Conservation (phyloP, 2,797 vertebrate genomes). For the Agapornis canus region DNA sequence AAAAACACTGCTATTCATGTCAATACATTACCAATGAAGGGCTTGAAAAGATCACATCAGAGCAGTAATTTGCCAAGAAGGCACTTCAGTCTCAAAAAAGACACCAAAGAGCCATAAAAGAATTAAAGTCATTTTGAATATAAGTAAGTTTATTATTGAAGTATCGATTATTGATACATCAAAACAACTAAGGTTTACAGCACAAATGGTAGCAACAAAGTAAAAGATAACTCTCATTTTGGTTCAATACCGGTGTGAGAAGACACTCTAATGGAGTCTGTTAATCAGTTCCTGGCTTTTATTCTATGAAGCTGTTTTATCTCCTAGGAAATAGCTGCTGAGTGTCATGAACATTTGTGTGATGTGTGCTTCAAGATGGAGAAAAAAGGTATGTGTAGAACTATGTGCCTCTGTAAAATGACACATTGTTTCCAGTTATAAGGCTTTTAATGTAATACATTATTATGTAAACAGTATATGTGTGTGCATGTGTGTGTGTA, state of each 20-base stretch:
- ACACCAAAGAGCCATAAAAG: background rate
- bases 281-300: constrained; percentile 16
- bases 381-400: background rate
- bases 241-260: background rate
- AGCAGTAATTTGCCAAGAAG: background rate
- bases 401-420: background rate
- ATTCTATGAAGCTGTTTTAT: background rate
- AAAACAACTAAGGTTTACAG: constrained; percentile 19
- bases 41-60: background rate
- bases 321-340: background rate
- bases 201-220: constrained; percentile 42
- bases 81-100: constrained; percentile 27
- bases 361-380: background rate
- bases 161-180: constrained; percentile 35
- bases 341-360: background rate
- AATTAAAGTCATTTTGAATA: constrained; percentile 53
- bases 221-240: background rate
- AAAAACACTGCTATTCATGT: background rate
- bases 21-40: background rate
- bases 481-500: background rate
- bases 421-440: background rate
- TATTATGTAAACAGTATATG: background rate
- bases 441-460: background rate
- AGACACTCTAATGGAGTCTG: constrained; percentile 2
- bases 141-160: constrained; percentile 57